Conservation (phyloP, 1,140 invertebrate genomes). For the Neodiprion lecontei region DNA sequence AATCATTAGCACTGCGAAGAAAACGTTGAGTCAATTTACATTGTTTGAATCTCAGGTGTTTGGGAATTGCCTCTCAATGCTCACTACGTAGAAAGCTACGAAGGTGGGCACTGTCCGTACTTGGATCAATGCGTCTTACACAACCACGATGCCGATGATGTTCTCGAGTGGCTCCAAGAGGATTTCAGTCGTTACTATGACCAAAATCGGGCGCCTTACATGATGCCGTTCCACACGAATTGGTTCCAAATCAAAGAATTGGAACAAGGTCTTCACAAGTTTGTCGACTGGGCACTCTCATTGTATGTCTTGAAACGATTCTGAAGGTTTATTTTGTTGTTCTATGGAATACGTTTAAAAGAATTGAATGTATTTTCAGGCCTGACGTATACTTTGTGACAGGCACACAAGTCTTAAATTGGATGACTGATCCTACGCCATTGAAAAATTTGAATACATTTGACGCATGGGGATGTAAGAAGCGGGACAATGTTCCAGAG, state of each 20-base stretch:
- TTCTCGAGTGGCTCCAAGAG: conserved; percentile 90
- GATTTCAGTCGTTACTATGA: conserved; percentile 88
- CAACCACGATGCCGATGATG: conserved; percentile 85
- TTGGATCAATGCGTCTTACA: conserved; percentile 93
- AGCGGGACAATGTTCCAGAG: conserved; percentile 71
- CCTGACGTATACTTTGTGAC: conserved; percentile 91
- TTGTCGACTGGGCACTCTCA: conserved; percentile 80
- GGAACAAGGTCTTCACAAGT: conserved; percentile 84
- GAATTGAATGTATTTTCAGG: conserved; percentile 58
- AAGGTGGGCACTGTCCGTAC: conserved; percentile 92
- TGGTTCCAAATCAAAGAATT: conserved; percentile 93
- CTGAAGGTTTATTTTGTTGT: conserved; percentile 13
- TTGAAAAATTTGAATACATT: conserved; percentile 73
- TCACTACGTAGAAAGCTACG: conserved; percentile 86
- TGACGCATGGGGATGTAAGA: conserved; percentile 83
- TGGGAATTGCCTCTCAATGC: conserved; percentile 96
- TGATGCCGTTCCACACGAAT: conserved; percentile 94
- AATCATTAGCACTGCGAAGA: conserved; percentile 15
- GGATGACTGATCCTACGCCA: conserved; percentile 87
- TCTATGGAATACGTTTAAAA: conserved; percentile 15
- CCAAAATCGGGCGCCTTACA: conserved; percentile 88
- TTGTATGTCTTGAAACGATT: conserved; percentile 68
- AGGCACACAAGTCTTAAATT: conserved; percentile 86
- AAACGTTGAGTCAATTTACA: conserved; percentile 4
- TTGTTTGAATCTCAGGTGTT: conserved; percentile 68